phyloP scores from a whole-genome alignment of 2,888 invertebrate species.

The Meteorus colon region DNA sequence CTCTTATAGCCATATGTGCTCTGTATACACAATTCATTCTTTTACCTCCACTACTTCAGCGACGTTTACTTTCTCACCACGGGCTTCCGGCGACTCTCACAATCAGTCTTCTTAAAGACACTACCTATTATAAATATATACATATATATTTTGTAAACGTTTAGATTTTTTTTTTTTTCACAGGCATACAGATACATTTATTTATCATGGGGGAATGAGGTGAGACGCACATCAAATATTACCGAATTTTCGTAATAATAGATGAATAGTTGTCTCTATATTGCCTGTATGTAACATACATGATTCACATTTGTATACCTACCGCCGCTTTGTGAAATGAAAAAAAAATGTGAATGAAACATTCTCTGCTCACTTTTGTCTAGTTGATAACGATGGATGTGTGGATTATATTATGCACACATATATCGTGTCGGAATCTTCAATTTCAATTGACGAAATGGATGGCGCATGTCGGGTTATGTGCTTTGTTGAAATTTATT shows the following conservation, averaged over 20 bases:
- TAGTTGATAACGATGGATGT: constrained; percentile 30
- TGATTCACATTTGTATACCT: neutral
- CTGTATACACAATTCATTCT: constrained; percentile 51
- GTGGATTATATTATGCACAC: constrained; percentile 3
- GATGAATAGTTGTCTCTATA: neutral
- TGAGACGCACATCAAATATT: neutral
- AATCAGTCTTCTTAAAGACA: neutral
- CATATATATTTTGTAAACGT: neutral
- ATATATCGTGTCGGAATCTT: constrained; percentile 1
- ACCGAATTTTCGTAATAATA: neutral
- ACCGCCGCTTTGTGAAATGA: neutral
- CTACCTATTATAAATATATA: neutral
- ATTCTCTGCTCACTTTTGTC: constrained; percentile 1
- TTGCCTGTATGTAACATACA: neutral
- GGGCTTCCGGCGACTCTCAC: constrained; percentile 47
- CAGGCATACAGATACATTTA: constrained; percentile 3
- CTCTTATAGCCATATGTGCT: neutral
- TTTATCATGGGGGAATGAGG: neutral
- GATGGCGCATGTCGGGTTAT: constrained; percentile 1
- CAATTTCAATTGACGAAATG: constrained; percentile 21
- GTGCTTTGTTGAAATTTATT: neutral
- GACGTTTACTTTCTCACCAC: constrained; percentile 59
- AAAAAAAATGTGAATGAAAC: constrained; percentile 4
- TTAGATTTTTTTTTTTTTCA: neutral
- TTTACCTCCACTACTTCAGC: constrained; percentile 42